Conservation (phyloP, 1,140 invertebrate species). For the Hermetia illucens region DNA sequence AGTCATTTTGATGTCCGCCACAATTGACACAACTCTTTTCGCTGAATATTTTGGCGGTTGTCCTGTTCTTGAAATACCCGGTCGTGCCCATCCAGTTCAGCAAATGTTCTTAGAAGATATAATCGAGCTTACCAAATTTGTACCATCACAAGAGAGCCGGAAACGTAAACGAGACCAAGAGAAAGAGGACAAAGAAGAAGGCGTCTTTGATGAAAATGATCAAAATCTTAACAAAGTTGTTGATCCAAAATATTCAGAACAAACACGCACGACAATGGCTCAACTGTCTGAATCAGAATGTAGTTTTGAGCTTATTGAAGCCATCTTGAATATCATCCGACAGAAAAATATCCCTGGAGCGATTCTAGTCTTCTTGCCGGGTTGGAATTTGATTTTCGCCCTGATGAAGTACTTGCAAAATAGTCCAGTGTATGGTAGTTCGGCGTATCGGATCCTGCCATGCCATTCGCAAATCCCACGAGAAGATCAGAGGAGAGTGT, state of each 20-base stretch:
- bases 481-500: constrained; percentile 80
- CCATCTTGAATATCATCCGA: constrained; percentile 63
- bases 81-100: constrained; percentile 64
- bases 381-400: constrained; percentile 90
- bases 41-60: constrained; percentile 82
- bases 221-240: constrained; percentile 61
- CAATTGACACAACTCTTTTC: constrained; percentile 85
- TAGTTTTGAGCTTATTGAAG: constrained; percentile 82
- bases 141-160: constrained; percentile 51
- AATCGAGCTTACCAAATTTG: constrained; percentile 65
- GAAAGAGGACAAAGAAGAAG: constrained; percentile 46
- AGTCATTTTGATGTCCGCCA: constrained; percentile 95
- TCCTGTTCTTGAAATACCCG: constrained; percentile 60
- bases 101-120: constrained; percentile 87
- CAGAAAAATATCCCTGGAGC: constrained; percentile 60
- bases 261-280: constrained; percentile 56
- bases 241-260: constrained; percentile 36
- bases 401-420: constrained; percentile 73
- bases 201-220: constrained; percentile 34
- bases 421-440: constrained; percentile 58
- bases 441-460: constrained; percentile 57
- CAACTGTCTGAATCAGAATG: constrained; percentile 69
- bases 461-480: constrained; percentile 82
- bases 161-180: constrained; percentile 56
- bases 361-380: constrained; percentile 82